These are phyloP conservation scores for Drosophila fuyamai DNA, from an alignment of 1,140 invertebrate genomes.

Conservation along the genomic window DNA sequence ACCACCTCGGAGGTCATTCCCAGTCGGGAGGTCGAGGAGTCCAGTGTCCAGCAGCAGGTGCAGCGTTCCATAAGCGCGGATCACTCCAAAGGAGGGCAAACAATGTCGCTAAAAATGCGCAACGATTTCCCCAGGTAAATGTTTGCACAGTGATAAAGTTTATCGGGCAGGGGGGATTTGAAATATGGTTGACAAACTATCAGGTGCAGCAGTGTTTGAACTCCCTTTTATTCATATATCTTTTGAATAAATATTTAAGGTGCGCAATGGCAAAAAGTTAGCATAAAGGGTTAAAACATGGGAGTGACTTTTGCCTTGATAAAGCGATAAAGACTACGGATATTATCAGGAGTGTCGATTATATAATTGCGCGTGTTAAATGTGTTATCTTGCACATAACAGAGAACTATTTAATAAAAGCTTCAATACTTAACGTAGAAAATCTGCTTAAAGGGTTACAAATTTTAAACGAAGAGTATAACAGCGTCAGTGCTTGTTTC, in stretches of 20 bases:
- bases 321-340: not conserved
- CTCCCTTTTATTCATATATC: not conserved
- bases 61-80: constrained; percentile 69
- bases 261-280: not conserved
- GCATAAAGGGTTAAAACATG: no score
- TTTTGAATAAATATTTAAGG: not conserved
- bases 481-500: no score
- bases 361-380: no score
- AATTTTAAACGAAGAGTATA: no score
- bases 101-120: constrained; percentile 22
- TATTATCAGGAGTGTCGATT: no score
- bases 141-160: constrained; percentile 10
- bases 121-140: constrained; percentile 75
- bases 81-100: constrained; percentile 11
- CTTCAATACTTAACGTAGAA: no score
- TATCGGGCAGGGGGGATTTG: constrained; percentile 1
- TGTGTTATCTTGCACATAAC: no score
- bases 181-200: constrained; percentile 2
- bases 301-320: not conserved
- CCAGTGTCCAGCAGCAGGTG: constrained; percentile 32
- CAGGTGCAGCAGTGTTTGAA: constrained; percentile 14
- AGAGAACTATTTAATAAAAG: no score
- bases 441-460: no score
- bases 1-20: constrained; percentile 53
- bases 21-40: constrained; percentile 1